Percentiles rank a stretch among this genome's conserved stretches.
Conservation (phyloP, 2,797 vertebrate species). For the Pelochelys cantorii region DNA sequence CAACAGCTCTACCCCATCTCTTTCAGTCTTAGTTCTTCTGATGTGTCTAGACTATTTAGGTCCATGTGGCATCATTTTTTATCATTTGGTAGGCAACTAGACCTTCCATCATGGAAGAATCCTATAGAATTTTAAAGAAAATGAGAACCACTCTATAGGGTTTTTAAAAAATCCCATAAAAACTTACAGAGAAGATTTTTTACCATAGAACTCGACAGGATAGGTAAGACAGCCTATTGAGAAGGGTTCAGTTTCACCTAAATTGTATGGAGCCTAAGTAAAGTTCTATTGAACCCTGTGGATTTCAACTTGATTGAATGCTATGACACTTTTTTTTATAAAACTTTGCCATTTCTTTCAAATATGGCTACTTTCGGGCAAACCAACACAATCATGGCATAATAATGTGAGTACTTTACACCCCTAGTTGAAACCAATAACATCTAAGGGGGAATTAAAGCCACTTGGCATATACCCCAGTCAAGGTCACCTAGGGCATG, state of each 20-base stretch:
- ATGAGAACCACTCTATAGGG: background rate
- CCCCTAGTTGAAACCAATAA: constrained; percentile 27
- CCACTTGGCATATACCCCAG: constrained; percentile 40
- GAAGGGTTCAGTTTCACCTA: background rate
- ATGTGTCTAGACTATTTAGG: background rate
- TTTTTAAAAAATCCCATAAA: background rate
- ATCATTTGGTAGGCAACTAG: background rate
- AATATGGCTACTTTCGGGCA: background rate
- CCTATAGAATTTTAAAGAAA: background rate
- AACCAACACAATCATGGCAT: constrained; percentile 15
- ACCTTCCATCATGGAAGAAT: background rate
- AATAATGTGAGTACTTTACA: constrained; percentile 38
- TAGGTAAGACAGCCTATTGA: background rate
- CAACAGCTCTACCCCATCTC: background rate
- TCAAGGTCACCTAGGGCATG: constrained; percentile 56
- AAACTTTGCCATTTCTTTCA: background rate
- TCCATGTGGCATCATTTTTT: background rate
- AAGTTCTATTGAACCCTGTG: background rate
- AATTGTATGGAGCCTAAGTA: background rate
- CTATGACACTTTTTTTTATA: background rate
- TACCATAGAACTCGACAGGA: background rate
- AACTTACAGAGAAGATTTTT: background rate
- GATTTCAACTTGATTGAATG: background rate
- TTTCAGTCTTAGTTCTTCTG: background rate
- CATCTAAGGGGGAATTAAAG: constrained; percentile 55